Conservation (phyloP, 1,140 invertebrate genomes). For the Microplitis demolitor region DNA sequence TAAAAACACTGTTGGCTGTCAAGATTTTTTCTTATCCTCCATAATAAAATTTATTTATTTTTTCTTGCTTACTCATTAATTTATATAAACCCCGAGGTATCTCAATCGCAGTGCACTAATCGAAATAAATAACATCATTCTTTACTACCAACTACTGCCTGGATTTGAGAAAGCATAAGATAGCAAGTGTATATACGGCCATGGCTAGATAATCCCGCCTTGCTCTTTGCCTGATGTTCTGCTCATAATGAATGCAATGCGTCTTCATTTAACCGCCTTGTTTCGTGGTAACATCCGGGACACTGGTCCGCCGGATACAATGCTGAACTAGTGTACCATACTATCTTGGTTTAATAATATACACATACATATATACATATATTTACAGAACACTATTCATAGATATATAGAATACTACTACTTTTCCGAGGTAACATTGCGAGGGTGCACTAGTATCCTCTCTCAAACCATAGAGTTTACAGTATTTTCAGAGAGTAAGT, state of each 20-base stretch:
- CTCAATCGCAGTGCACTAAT: too few species aligned
- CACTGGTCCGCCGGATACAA: conserved; percentile 25
- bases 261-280: conserved; percentile 51
- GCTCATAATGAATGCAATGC: conserved; percentile 53
- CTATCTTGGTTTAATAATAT: conserved; percentile 22
- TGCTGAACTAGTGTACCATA: conserved; percentile 10
- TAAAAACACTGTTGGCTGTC: too few species aligned
- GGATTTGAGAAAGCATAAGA: not conserved
- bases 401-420: not conserved
- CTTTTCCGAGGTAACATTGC: not conserved
- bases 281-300: conserved; percentile 36
- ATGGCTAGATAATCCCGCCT: not conserved
- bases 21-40: too few species aligned
- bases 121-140: not conserved
- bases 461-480: too few species aligned
- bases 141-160: not conserved
- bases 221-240: conserved; percentile 26
- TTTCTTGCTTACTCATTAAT: too few species aligned
- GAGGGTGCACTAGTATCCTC: too few species aligned
- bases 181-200: not conserved
- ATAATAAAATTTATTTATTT: too few species aligned
- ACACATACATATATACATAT: conserved; percentile 21
- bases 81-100: too few species aligned
- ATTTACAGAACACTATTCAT: not conserved
- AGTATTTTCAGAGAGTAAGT: not conserved